Evolutionary conservation across 2,113 vertebrate species (phyloP), one percentile per base, ranked within the genome.

Genomic region (Poeciliopsis turrubarensis): DNA sequence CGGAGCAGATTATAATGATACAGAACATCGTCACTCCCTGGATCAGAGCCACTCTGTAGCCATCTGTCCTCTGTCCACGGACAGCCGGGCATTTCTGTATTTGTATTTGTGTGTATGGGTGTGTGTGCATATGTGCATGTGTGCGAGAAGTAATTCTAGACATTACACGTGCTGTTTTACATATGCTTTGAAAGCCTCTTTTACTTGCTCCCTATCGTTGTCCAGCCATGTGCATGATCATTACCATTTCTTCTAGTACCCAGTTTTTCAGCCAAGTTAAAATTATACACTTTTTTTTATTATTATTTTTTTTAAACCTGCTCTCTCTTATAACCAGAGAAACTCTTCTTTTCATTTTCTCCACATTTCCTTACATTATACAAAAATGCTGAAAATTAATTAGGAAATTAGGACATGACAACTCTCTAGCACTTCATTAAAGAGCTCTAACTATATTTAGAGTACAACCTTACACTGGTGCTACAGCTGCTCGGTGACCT

Each of bases 1-100:
- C 74, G 68, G 92, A 87, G 92, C 82, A 93, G 93, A 93, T 94
- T 94, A 94, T 93, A 89, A 93, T 92, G 91, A 94, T 91, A 86
- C 89, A 89, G 84, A 91, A 80, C 83, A 79, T 89, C 88, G 90
- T 88, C 92, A 88, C 89, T 91, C 88, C 79, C 90, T 94, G 93
- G 92, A 91, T 68, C 71, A 70, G 73, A 89, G 92, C 92, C 92
- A 94, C 82, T 83, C 73, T 5, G 26, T 51, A 34, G 78, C 94
- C 93, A 94, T 95, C 94, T 95, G 94, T 93, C 89, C 87, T 84
- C 87, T 85, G 86, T 93, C 86, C 92, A 79, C 68, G 88, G 86
- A 89, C 90, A 90, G 90, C 72, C 37, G 65, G 84, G 65, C 47
- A 67, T 80, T 71, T 79, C 68, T 88, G 79, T 68, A 60, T 68